Evolutionary conservation across 1,140 invertebrate species (phyloP), one percentile per base, ranked within the genome.

Genomic region (Penaeus japonicus): DNA sequence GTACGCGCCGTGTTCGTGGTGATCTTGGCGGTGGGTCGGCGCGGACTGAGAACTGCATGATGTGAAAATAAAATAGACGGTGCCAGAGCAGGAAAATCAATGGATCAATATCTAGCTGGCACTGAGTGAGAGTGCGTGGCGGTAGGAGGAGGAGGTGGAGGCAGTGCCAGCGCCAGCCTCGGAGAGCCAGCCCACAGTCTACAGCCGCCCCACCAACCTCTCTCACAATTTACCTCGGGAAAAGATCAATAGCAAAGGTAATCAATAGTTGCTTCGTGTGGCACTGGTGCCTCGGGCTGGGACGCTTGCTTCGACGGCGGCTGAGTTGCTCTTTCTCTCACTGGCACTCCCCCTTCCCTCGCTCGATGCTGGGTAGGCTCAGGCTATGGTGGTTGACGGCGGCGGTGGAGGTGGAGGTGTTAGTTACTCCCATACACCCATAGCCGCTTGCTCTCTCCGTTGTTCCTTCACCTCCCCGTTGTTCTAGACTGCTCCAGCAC

Each of bases 241-340:
- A 59, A 62, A 86, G 84, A 86, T 86, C 84, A 86, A 86, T 86
- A 86, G 78, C 77, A 79, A 86, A 65, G 75, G 55, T 80, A 86
- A 86, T 86, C 84, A 86, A 86, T 86, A 86, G 75, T 65, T 86
- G 84, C 73, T 78, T 78, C 84, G 73, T 86, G 78, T 86, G 55
- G 75, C 75, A 65, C 39, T 47, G 57, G 75, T 86, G 73, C 73
- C 73, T 39, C 75, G 84, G 84, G 84, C 59, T 32, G 70, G 27
- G 54, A 32, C 55, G 79, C 53, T 55, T 35, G 79, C 53, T 24
- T 82, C 53, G 55, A 55, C 55, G 79, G 79, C 32, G 53, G 47
- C 55, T 75, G 39, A 54, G 30, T 35, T 54, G 18, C 84, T 55
- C 84, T 57, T 54, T 35, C 70, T 55, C 70, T 78, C 84, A 77